Evolutionary conservation across 2,113 vertebrate genomes (phyloP), one percentile per base, ranked within the genome.

Genomic region (Pachyramphus minor): DNA sequence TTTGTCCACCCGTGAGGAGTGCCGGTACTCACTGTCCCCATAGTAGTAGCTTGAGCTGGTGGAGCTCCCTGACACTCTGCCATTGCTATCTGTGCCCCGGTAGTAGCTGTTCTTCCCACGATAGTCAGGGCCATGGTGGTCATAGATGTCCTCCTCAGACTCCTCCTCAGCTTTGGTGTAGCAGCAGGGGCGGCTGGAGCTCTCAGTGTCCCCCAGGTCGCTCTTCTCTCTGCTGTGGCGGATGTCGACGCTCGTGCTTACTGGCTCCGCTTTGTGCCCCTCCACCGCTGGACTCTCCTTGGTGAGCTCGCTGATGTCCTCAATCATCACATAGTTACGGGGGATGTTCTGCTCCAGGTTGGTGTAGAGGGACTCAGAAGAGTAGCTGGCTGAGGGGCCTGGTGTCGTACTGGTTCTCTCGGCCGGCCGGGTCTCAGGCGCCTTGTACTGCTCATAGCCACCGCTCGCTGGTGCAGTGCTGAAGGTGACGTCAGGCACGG

Each of bases 281-380:
- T 99, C 99, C 41, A 97, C 96, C 2, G 95, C 97, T 4, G 98
- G 87, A 90, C 98, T 99, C 60, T 99, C 99, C 97, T 99, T 99
- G 75, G 99, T 99, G 89, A 99, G 97, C 96, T 99, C 99, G 9
- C 99, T 99, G 96, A 99, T 99, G 96, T 99, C 99, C 22, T 99
- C 99, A 1, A 99, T 99, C 99, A 99, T 99, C 59, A 99, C 99
- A 5, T 99, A 99, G 97, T 99, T 99, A 67, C 99, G 98, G 47
- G 99, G 99, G 69, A 99, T 99, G 75, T 98, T 99, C 96, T 99
- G 99, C 96, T 99, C 99, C 73, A 99, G 96, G 96, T 97, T 99
- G 85, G 99, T 98, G 84, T 99, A 99, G 41, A 99, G 97, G 31
- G 98, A 98, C 82, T 99, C 99, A 0, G 99, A 97, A 76, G 98